Percentiles rank a stretch among this genome's conserved stretches.
phyloP scores from a whole-genome alignment of 2,797 vertebrate genomes.

The Mico argentatus region DNA sequence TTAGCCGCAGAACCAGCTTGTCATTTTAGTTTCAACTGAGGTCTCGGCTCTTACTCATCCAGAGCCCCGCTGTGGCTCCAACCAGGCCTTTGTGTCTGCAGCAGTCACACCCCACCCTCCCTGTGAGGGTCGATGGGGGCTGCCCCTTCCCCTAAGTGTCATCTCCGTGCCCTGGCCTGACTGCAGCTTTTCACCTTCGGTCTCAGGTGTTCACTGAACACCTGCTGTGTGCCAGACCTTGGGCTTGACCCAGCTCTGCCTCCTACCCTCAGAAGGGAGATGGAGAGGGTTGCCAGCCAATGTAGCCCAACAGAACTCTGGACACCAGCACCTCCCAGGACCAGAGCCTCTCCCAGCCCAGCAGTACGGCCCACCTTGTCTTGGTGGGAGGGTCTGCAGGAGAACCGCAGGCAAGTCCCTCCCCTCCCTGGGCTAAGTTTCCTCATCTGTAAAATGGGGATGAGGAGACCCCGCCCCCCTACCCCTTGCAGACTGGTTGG shows the following conservation, averaged over 20 bases:
- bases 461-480: neutral
- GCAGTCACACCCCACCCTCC: neutral
- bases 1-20: neutral
- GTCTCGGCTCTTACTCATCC: neutral
- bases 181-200: neutral
- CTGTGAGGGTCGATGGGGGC: neutral
- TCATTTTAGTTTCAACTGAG: neutral
- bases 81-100: neutral
- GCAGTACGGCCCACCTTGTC: neutral
- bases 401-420: neutral
- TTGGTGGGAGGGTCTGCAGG: neutral
- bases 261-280: neutral
- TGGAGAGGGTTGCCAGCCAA: neutral
- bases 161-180: neutral
- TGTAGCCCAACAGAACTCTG: neutral
- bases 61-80: neutral
- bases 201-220: neutral
- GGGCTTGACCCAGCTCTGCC: neutral
- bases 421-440: neutral
- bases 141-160: neutral
- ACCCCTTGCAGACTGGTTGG: neutral
- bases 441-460: neutral
- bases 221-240: neutral
- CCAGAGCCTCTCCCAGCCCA: neutral
- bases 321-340: neutral